phyloP scores from a whole-genome alignment of 2,113 vertebrate genomes.

The Machaerirhynchus nigripectus region DNA sequence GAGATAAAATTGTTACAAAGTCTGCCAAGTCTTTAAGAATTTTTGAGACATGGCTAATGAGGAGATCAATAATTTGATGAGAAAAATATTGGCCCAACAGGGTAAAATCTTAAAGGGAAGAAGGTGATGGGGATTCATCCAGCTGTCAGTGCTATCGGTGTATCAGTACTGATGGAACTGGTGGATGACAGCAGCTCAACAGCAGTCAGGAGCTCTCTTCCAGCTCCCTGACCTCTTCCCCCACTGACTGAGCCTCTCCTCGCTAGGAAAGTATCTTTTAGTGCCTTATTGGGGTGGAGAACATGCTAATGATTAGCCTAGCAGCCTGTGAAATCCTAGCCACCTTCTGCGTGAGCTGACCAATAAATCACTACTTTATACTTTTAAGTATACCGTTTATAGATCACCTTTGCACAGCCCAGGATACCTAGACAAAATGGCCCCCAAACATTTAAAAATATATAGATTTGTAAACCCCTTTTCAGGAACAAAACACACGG shows the following conservation, averaged over 20 bases:
- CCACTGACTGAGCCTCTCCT: background rate
- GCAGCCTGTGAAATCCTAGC: background rate
- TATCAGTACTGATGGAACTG: background rate
- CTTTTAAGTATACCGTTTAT: background rate
- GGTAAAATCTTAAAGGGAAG: background rate
- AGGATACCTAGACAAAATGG: background rate
- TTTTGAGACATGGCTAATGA: background rate
- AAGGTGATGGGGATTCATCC: background rate
- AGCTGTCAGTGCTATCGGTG: background rate
- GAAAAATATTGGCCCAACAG: background rate
- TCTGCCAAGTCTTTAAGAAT: background rate
- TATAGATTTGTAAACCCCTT: fast-evolving
- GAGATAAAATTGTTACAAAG: background rate
- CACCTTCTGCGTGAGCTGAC: background rate
- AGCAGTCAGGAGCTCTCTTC: background rate
- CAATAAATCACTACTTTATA: background rate
- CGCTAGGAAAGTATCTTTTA: background rate
- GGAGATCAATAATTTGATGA: background rate
- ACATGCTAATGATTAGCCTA: background rate
- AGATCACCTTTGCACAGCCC: background rate
- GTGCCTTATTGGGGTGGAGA: background rate
- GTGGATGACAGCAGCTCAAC: background rate
- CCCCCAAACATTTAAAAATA: background rate
- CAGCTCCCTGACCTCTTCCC: background rate
- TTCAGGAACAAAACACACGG: background rate